A percentile compares a stretch with the other conserved stretches of the same genome.
Evolutionary conservation across 1,140 invertebrate species (phyloP).

Genomic region (Leucophenga varia): DNA sequence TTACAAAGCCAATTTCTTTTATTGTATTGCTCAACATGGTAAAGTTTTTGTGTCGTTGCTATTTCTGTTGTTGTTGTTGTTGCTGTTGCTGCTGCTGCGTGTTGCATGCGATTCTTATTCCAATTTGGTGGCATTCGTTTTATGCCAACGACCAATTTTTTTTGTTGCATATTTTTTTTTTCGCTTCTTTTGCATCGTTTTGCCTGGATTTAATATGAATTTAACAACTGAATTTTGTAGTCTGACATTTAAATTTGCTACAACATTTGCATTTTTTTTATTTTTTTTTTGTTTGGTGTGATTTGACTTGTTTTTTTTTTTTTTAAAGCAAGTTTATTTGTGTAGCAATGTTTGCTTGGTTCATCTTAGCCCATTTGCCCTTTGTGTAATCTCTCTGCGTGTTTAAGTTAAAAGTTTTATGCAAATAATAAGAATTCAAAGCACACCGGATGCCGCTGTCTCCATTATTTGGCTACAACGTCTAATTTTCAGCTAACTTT

Average conservation of each 20-base stretch:
- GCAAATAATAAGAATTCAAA: conserved; percentile 46
- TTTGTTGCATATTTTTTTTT: not conserved
- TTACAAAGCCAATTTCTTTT: no score
- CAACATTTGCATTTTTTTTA: conserved; percentile 46
- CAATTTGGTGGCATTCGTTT: no score
- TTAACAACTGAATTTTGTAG: conserved; percentile 48
- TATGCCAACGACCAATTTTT: no score
- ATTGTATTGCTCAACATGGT: no score
- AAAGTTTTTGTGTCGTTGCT: no score
- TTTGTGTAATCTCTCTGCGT: conserved; percentile 6
- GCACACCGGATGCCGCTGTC: conserved; percentile 28
- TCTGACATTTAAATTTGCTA: conserved; percentile 49
- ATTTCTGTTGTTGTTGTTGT: no score
- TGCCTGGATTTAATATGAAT: conserved; percentile 31
- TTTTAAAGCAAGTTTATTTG: not conserved
- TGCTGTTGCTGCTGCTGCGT: no score
- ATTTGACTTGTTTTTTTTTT: no score
- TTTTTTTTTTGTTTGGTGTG: not conserved
- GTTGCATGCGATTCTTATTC: no score
- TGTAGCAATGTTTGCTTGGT: no score
- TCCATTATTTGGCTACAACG: conserved; percentile 42
- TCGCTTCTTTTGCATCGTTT: not conserved
- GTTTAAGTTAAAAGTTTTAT: conserved; percentile 28
- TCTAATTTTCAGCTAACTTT: conserved; percentile 33
- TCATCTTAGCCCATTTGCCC: conserved; percentile 1